A percentile compares a stretch with the other conserved stretches of the same genome.
phyloP scores from a whole-genome alignment of 2,888 invertebrate genomes.

The Leptura quadrifasciata region DNA sequence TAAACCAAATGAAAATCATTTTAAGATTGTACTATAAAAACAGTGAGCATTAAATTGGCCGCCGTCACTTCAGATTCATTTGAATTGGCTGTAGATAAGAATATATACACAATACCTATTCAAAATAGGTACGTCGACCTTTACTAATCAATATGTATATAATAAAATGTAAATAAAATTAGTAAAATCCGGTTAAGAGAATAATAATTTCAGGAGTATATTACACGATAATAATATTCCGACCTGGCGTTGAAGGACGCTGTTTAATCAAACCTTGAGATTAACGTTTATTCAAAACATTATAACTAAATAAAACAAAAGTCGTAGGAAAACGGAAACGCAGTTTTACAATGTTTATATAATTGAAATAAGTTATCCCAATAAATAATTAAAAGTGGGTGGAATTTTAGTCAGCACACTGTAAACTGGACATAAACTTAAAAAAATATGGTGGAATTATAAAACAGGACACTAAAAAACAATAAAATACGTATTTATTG shows the following conservation, averaged over 20 bases:
- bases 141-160: neutral
- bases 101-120: neutral
- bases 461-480: neutral
- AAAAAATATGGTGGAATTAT: neutral
- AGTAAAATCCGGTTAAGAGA: neutral
- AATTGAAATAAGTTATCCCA: neutral
- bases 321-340: neutral
- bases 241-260: neutral
- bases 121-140: constrained; percentile 6
- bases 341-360: neutral
- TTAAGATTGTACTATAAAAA: neutral
- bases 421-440: neutral
- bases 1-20: neutral
- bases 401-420: neutral
- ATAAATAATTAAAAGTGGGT: neutral
- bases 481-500: neutral
- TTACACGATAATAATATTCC: neutral
- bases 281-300: neutral
- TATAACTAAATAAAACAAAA: neutral
- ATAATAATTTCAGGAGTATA: too few species aligned
- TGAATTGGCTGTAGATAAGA: neutral
- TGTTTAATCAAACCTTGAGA: neutral
- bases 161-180: neutral
- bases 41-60: neutral
- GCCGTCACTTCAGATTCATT: neutral